Percentiles rank a stretch among this genome's conserved stretches.
Evolutionary conservation across 2,113 vertebrate genomes (phyloP).

Genomic region (Siniperca knerii): DNA sequence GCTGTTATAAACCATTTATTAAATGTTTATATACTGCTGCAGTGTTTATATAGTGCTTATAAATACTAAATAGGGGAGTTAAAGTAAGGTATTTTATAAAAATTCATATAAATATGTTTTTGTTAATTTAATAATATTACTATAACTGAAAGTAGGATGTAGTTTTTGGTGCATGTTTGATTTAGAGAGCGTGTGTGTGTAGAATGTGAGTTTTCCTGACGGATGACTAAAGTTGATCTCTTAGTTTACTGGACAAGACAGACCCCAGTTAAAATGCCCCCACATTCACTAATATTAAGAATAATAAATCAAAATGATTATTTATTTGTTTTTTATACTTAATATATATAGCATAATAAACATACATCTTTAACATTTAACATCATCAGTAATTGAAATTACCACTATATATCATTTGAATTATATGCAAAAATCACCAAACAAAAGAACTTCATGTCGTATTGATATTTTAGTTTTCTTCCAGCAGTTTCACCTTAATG

Average conservation of each 20-base stretch:
- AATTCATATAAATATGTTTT: background rate
- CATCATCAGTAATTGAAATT: background rate
- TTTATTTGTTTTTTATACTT: background rate
- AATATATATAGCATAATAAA: background rate
- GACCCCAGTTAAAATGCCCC: background rate
- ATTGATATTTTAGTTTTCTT: constrained; percentile 35
- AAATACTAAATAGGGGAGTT: background rate
- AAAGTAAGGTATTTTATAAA: background rate
- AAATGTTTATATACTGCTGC: background rate
- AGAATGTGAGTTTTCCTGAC: background rate
- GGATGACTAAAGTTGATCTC: background rate
- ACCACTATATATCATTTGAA: too few relatives aligned
- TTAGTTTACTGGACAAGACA: background rate
- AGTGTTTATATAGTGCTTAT: background rate
- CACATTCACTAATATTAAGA: background rate
- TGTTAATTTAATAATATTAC: background rate
- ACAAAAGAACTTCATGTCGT: constrained; percentile 16
- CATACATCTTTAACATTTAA: background rate
- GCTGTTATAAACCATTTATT: background rate
- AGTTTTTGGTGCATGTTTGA: background rate
- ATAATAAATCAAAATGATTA: background rate
- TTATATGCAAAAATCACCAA: constrained; percentile 1
- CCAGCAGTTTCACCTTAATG: constrained; percentile 68
- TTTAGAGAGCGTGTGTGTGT: background rate
- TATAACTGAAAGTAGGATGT: background rate